A percentile compares a stretch with the other conserved stretches of the same genome.
Conservation (phyloP, 1,140 invertebrate species). For the Odontomachus brunneus region DNA sequence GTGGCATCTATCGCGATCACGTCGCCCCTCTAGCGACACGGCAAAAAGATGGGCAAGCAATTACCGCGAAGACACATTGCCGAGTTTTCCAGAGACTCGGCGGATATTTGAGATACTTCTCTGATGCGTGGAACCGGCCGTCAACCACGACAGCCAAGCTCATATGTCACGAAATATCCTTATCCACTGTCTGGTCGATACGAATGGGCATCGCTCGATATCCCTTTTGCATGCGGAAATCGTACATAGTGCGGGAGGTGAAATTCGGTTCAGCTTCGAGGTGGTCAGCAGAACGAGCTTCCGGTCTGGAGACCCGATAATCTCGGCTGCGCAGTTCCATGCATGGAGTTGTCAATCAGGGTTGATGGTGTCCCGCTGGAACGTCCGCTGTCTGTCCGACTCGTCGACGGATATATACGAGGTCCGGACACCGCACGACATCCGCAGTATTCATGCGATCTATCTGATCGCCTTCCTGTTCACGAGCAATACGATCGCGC, state of each 20-base stretch:
- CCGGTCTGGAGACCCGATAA: constrained; percentile 74
- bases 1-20: neutral
- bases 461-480: constrained; percentile 75
- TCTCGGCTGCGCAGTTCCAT: constrained; percentile 71
- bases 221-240: constrained; percentile 74
- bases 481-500: constrained; percentile 61
- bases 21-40: neutral
- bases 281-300: constrained; percentile 76
- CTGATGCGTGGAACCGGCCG: neutral
- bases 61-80: neutral
- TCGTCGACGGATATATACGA: constrained; percentile 73
- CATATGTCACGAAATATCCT: constrained; percentile 66
- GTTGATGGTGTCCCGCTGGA: constrained; percentile 74
- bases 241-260: constrained; percentile 68
- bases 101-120: constrained; percentile 36
- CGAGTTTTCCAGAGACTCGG: neutral
- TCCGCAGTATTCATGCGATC: constrained; percentile 75
- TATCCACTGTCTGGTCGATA: constrained; percentile 59
- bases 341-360: constrained; percentile 75
- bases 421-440: constrained; percentile 72
- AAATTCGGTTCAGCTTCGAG: constrained; percentile 72
- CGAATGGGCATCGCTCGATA: constrained; percentile 63
- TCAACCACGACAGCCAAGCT: constrained; percentile 48
- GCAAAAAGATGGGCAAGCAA: neutral
- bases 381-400: constrained; percentile 72